Conservation (phyloP, 2,797 vertebrate species). For the Martes flavigula region DNA sequence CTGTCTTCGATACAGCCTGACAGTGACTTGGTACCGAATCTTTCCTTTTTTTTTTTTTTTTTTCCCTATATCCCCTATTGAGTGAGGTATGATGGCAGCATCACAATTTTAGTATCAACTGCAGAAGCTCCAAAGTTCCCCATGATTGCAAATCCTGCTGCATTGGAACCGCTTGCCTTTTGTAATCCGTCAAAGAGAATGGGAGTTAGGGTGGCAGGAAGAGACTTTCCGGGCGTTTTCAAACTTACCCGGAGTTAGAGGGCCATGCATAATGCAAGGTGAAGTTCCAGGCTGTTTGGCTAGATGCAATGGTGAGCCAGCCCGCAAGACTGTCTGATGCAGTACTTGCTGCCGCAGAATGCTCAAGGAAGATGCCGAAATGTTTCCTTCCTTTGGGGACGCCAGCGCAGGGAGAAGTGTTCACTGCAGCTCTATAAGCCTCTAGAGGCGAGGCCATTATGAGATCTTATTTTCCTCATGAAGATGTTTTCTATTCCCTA, state of each 20-base stretch:
- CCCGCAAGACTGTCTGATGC: background rate
- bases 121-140: slow-evolving; percentile 67
- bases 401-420: background rate
- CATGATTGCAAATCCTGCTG: slow-evolving; percentile 71
- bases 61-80: slow-evolving; percentile 66
- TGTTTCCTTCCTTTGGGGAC: slow-evolving; percentile 32
- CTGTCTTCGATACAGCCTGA: slow-evolving; percentile 48
- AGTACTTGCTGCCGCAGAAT: slow-evolving; percentile 49
- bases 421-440: background rate
- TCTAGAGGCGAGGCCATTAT: background rate
- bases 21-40: slow-evolving; percentile 48
- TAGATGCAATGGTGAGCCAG: background rate
- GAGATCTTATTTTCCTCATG: slow-evolving; percentile 45
- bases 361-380: slow-evolving; percentile 36
- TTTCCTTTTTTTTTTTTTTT: background rate
- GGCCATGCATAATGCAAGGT: slow-evolving; percentile 40
- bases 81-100: slow-evolving; percentile 55
- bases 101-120: slow-evolving; percentile 71
- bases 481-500: slow-evolving; percentile 52
- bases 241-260: slow-evolving; percentile 58
- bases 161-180: background rate
- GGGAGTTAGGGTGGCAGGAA: slow-evolving; percentile 44
- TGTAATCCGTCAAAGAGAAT: slow-evolving; percentile 65
- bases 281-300: slow-evolving; percentile 37
- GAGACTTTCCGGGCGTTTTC: slow-evolving; percentile 62